Conservation (phyloP, 2,113 vertebrate genomes). For the Cranoglanis bouderius region DNA sequence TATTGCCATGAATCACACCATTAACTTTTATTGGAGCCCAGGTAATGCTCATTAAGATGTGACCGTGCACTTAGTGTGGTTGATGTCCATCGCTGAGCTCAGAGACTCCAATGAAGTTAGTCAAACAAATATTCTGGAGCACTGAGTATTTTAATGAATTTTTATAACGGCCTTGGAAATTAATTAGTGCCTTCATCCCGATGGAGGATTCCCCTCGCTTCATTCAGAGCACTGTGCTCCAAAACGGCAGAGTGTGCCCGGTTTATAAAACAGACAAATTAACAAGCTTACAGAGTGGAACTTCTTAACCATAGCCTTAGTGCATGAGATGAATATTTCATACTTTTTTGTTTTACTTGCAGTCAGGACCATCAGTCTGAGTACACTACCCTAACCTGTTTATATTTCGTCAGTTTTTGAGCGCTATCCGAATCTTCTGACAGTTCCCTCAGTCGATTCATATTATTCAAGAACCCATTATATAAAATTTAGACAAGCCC, state of each 20-base stretch:
- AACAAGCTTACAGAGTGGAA: constrained; percentile 20
- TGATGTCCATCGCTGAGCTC: constrained; percentile 7
- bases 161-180: constrained; percentile 16
- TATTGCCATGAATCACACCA: neutral
- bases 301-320: neutral
- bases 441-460: neutral
- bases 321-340: constrained; percentile 22
- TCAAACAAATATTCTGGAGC: constrained; percentile 28
- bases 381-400: constrained; percentile 2
- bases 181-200: constrained; percentile 26
- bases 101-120: constrained; percentile 20
- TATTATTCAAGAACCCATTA: constrained; percentile 9
- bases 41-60: constrained; percentile 14
- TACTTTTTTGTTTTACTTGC: neutral
- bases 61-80: neutral
- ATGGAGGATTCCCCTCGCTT: constrained; percentile 9
- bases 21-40: constrained; percentile 11
- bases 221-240: neutral
- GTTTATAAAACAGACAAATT: constrained; percentile 19
- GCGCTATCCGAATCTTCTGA: neutral
- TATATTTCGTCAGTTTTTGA: neutral
- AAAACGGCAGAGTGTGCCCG: constrained; percentile 13
- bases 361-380: neutral
- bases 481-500: constrained; percentile 13
- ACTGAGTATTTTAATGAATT: constrained; percentile 27